Evolutionary conservation across 2,888 invertebrate genomes (phyloP), one percentile per base, ranked within the genome.

Genomic region (Mayetiola destructor): DNA sequence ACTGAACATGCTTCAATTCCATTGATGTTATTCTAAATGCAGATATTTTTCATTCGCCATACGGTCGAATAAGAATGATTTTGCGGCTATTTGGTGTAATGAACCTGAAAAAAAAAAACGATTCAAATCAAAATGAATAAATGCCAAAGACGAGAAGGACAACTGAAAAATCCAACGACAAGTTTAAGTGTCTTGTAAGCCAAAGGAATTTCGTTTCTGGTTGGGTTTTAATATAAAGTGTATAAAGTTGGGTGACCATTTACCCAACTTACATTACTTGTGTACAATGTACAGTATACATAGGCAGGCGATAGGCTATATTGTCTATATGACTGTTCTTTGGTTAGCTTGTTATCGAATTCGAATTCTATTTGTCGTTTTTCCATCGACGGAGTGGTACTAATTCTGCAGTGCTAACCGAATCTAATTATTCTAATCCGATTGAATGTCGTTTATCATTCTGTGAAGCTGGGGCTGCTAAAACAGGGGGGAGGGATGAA

Each of bases 341-440:
- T n/a, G n/a, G n/a, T n/a, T n/a, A n/a, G n/a, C 3, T 16, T 23
- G 23, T 48, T 16, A 16, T 9, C 48, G 27, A 48, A 48, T 48
- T 48, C 27, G 48, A 48, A 48, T 48, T 48, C 48, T 48, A 48
- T 48, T 48, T 48, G 48, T 48, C 48, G 48, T 9, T 27, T 27
- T 27, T 27, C 27, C 48, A 8, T 48, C 14, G n/a, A n/a, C n/a
- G 48, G 27, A 48, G 27, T 16, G 48, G 18, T 56, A 56, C 56
- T 56, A 56, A 56, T 56, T 32, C 56, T 42, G 53, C 53, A 42
- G 56, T 56, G 56, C 42, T 56, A 56, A 56, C 42, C 42, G 42
- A 56, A 56, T 56, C 42, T 56, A 56, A 56, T 56, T 56, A 56
- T 56, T 56, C 42, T 56, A 56, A 56, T 56, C 56, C 56, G 40